Base-by-base conservation (phyloP, 2,797 vertebrate genomes). In the Hippoglossus hippoglossus region DNA sequence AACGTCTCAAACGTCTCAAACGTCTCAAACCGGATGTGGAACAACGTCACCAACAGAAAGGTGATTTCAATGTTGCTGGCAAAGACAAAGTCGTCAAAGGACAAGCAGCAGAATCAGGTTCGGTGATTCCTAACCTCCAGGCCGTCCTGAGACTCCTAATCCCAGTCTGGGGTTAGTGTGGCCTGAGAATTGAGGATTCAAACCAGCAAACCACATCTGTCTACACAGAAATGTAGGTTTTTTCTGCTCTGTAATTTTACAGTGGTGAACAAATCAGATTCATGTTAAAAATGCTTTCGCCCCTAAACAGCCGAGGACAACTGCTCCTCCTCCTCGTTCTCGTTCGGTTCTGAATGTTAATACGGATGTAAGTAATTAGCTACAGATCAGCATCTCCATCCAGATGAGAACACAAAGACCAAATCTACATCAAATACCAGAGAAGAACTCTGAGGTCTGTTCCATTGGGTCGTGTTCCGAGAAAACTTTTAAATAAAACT, bases 171-270 rank as follows among this genome's bases (percentile, higher is more conserved):
- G 62, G 24, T 39, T 5, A 5, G 19, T 52, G 60, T 24, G 2
- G 21, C 2, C 31, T 11, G 31, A 10, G 31, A 34, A 9, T 11
- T 3, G 8, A 34, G 31, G 19, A 22, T 55, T 69, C 57, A 18
- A 52, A 52, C 67, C 65, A 50, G 44, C 39, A 65, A 51, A 73
- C 25, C 21, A 46, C 57, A 10, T 34, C 31, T 10, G 31, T 34
- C 31, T 34, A 41, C 69, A 59, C 51, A 69, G 61, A 78, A 69
- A 58, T 75, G 64, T 70, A 55, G 47, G 56, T 13, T 58, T 75
- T 69, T 47, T 59, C 55, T 36, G 28, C 72, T 69, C 72, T 82
- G 64, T 79, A 82, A 82, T 79, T 79, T 82, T 52, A 65, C 60
- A 55, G 75, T 0, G 68, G 68, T 65, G 71, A 46, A 76, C 6